phyloP scores from a whole-genome alignment of 2,113 vertebrate species.

The Eulemur macaco region DNA sequence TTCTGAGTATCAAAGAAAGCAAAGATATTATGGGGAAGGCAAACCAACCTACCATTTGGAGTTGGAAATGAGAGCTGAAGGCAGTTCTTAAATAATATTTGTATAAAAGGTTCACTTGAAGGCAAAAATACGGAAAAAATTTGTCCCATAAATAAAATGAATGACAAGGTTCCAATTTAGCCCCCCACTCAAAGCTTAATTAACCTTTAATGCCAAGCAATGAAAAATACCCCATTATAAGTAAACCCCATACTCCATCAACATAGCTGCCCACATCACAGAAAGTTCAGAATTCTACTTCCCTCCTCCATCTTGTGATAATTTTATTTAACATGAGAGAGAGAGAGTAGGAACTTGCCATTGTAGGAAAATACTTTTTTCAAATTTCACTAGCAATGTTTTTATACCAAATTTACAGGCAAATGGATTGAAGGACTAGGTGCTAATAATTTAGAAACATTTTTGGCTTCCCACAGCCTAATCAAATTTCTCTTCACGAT shows the following conservation, averaged over 20 bases:
- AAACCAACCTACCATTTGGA: neutral
- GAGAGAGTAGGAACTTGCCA: neutral
- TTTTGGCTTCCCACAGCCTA: slow-evolving; percentile 43
- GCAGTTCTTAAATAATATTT: neutral
- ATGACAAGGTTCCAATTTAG: neutral
- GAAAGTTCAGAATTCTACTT: neutral
- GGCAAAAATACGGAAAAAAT: neutral
- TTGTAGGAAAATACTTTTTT: neutral
- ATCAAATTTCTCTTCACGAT: slow-evolving; percentile 54
- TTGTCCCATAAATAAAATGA: neutral
- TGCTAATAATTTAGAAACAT: slow-evolving; percentile 41
- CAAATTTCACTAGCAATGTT: slow-evolving; percentile 9
- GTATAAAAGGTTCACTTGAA: neutral
- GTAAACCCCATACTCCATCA: neutral
- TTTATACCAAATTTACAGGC: slow-evolving; percentile 35
- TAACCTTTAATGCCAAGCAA: neutral
- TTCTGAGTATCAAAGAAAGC: neutral
- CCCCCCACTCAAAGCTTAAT: neutral
- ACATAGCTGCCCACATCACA: accelerated
- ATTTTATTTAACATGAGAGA: neutral
- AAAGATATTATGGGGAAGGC: neutral
- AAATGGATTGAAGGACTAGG: neutral
- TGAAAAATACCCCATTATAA: neutral
- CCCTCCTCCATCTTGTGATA: neutral
- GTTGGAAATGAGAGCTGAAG: neutral